Evolutionary conservation across 2,888 invertebrate genomes (phyloP).

Genomic region (Himalopsyche tibetana): DNA sequence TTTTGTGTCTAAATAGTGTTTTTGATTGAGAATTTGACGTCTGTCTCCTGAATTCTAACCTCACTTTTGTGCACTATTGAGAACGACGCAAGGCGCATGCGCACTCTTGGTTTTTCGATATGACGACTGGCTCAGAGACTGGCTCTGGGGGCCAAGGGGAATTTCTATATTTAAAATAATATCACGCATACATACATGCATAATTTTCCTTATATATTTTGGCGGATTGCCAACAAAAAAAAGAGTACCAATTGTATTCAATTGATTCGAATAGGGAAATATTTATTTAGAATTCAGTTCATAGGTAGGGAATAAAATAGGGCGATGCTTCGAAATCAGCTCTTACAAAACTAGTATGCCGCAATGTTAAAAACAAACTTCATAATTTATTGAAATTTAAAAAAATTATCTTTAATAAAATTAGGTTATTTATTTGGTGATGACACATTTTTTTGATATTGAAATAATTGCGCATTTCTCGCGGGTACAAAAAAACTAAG

Average conservation of each 20-base stretch:
- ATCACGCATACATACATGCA: conserved; percentile 43
- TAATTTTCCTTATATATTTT: conserved; percentile 49
- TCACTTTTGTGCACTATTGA: conserved; percentile 52
- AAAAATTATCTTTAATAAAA: too few species aligned
- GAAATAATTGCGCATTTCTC: too few species aligned
- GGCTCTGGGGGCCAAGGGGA: conserved; percentile 46
- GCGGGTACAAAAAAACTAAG: too few species aligned
- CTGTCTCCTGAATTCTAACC: conserved; percentile 53
- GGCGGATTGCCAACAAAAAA: conserved; percentile 54
- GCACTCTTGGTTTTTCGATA: conserved; percentile 21
- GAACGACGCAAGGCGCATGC: background rate
- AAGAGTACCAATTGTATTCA: conserved; percentile 53
- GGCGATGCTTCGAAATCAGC: too few species aligned
- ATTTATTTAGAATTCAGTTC: background rate
- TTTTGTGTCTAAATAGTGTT: conserved; percentile 47
- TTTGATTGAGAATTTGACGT: conserved; percentile 55
- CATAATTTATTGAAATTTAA: too few species aligned
- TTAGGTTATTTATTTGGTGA: too few species aligned
- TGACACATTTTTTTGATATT: too few species aligned
- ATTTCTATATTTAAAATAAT: conserved; percentile 55
- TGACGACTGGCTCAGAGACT: conserved; percentile 22
- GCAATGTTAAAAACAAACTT: too few species aligned
- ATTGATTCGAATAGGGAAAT: conserved; percentile 38
- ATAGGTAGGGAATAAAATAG: background rate
- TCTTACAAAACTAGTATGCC: too few species aligned